These are phyloP conservation scores for Philotrypesis tridentata DNA, from an alignment of 1,140 invertebrate genomes.

Conservation along the genomic window DNA sequence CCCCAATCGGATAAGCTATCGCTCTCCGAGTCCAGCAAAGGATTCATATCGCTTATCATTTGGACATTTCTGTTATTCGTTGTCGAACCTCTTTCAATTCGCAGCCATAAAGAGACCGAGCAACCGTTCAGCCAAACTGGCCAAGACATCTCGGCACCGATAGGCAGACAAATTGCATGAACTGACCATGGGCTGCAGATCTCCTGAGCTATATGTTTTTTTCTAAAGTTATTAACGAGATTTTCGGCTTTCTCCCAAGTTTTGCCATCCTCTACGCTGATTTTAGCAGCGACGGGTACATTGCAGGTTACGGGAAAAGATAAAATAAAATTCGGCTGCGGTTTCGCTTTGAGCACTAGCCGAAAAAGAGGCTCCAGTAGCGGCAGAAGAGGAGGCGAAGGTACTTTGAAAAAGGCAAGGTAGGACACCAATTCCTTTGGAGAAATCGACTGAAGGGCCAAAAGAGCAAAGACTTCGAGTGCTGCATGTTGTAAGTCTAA, in stretches of 20 bases:
- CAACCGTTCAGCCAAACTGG: constrained; percentile 79
- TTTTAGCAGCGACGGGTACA: constrained; percentile 42
- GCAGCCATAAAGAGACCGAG: constrained; percentile 75
- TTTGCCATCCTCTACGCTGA: constrained; percentile 54
- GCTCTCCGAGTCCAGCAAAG: constrained; percentile 62
- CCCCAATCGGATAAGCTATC: constrained; percentile 71
- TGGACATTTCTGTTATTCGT: constrained; percentile 53
- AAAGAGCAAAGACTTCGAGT: constrained; percentile 76
- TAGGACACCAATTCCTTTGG: constrained; percentile 74
- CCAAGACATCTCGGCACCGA: constrained; percentile 75
- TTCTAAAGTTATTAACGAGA: constrained; percentile 66
- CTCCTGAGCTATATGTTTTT: constrained; percentile 62
- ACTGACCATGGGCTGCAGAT: constrained; percentile 74
- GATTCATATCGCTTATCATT: constrained; percentile 48
- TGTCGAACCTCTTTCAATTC: constrained; percentile 65
- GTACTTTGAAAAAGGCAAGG: constrained; percentile 75
- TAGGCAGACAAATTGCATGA: constrained; percentile 71
- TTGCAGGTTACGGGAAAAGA: constrained; percentile 72
- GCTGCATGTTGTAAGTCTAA: constrained; percentile 77
- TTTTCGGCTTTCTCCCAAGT: constrained; percentile 64
- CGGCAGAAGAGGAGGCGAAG: constrained; percentile 72
- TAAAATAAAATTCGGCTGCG: constrained; percentile 77
- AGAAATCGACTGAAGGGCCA: constrained; percentile 75
- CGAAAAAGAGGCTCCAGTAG: constrained; percentile 74
- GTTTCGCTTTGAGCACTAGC: constrained; percentile 69